Base-by-base conservation (phyloP, 2,113 vertebrate species). In the Glareola pratincola region DNA sequence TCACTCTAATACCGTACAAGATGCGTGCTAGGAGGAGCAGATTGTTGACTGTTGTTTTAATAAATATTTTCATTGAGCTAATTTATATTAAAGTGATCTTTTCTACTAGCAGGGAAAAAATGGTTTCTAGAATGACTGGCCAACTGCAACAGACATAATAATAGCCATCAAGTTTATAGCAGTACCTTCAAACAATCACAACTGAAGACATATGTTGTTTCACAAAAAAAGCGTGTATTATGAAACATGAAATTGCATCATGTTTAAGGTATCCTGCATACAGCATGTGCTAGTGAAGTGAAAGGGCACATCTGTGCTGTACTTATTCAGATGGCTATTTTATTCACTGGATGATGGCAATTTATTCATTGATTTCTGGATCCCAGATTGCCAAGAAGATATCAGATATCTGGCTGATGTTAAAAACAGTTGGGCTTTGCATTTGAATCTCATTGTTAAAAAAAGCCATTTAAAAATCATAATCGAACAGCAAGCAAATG, bases 301-400 rank as follows among this genome's bases (percentile, higher is more conserved):
- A 94, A 96, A 94, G 93, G 94, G 62, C 93, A 96, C 94, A 95
- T 93, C 91, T 94, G 94, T 88, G 94, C 51, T 59, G 32, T 50
- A 29, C 77, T 95, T 71, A 88, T 13, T 80, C 95, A 87, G 81
- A 95, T 92, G 45, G 37, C n/a, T 87, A 8, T 79, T 94, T 90
- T 94, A 88, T 91, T 95, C 87, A 59, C 39, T 71, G 81, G 69
- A 79, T 90, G 62, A 95, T 11, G 12, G 89, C 87, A 95, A 96
- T 96, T 96, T 97, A 96, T 96, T 96, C 84, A 96, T 96, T 96
- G 87, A 95, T 95, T 97, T 96, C 87, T 94, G 54, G 71, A 91
- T 89, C 71, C 45, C 77, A 95, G 80, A 92, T 91, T 91, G 83
- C 69, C 77, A 86, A 94, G 67, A 84, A 86, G 85, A 51, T 93